A percentile compares a stretch with the other conserved stretches of the same genome.
Conservation (phyloP, 1,140 invertebrate genomes). For the Agrypnia vestita region DNA sequence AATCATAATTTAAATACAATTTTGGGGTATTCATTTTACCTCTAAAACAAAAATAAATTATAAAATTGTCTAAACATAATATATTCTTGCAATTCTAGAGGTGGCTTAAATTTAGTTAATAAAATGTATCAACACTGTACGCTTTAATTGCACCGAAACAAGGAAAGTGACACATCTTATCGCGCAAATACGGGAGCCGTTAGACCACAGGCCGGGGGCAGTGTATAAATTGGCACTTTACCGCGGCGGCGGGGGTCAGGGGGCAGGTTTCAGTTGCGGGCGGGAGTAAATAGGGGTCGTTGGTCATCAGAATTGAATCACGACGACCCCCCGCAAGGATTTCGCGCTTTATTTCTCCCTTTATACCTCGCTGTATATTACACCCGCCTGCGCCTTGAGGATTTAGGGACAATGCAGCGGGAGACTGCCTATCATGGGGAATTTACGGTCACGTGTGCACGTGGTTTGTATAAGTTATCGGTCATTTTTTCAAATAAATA, state of each 20-base stretch:
- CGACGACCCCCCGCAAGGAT: conserved; percentile 58
- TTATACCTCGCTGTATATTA: conserved; percentile 60
- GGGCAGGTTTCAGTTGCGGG: conserved; percentile 39
- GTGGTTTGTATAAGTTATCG: neutral
- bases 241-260: conserved; percentile 42
- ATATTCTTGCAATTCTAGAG: no score
- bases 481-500: neutral
- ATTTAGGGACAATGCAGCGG: conserved; percentile 50
- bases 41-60: no score
- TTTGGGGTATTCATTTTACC: no score
- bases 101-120: no score
- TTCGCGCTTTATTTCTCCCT: conserved; percentile 61
- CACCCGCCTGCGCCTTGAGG: conserved; percentile 50
- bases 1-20: no score
- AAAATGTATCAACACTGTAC: no score
- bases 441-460: conserved; percentile 13
- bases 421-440: conserved; percentile 30
- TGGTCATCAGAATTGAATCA: conserved; percentile 62
- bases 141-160: no score
- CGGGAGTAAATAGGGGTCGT: conserved; percentile 60
- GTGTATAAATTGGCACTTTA: conserved; percentile 49
- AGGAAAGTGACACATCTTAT: no score
- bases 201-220: neutral
- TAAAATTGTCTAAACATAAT: no score
- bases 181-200: conserved; percentile 46